Evolutionary conservation across 2,113 vertebrate species (phyloP).

Genomic region (Eonycteris spelaea): DNA sequence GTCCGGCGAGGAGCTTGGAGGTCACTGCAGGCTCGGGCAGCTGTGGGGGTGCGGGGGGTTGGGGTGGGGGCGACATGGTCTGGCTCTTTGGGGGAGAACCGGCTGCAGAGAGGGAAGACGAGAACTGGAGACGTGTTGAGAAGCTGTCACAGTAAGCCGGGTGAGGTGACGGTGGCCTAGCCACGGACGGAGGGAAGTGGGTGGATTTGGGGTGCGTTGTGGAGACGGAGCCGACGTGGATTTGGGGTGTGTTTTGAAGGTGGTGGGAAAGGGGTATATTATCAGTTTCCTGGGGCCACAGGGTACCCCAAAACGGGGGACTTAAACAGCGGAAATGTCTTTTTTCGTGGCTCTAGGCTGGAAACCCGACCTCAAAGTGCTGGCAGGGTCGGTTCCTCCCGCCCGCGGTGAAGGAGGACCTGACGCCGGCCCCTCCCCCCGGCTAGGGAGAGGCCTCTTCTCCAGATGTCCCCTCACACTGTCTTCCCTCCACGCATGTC

Average conservation of each 20-base stretch:
- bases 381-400: neutral
- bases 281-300: neutral
- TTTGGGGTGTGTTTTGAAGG: no score
- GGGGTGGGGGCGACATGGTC: rapidly evolving
- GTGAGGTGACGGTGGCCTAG: neutral
- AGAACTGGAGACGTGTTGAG: neutral
- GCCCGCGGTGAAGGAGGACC: neutral
- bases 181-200: neutral
- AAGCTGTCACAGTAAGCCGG: neutral
- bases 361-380: neutral
- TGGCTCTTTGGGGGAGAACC: neutral
- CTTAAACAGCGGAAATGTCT: neutral
- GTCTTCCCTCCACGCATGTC: neutral
- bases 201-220: neutral
- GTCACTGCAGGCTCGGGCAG: no score
- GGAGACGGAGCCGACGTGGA: neutral
- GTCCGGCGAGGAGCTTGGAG: rapidly evolving
- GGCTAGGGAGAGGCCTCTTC: neutral
- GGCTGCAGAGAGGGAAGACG: neutral
- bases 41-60: no score
- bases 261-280: neutral
- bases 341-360: neutral
- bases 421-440: neutral
- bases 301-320: rapidly evolving
- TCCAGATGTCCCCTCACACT: neutral